phyloP scores from a whole-genome alignment of 2,797 vertebrate species.

The Dermochelys coriacea region DNA sequence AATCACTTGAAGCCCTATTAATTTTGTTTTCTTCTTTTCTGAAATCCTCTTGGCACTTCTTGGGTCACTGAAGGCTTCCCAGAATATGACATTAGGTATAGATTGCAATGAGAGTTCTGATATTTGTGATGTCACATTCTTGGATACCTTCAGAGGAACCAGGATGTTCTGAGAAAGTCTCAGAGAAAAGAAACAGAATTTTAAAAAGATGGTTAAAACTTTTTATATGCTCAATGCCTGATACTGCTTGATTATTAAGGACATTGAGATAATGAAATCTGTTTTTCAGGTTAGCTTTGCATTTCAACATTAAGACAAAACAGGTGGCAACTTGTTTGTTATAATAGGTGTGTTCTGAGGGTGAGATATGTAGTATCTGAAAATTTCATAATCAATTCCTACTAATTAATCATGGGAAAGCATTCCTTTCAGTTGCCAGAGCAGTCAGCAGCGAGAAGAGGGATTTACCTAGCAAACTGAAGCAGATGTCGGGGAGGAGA shows the following conservation, averaged over 20 bases:
- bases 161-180: neutral
- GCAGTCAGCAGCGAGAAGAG: neutral
- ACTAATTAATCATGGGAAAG: neutral
- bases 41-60: neutral
- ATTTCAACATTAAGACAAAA: neutral
- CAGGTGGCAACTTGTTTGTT: neutral
- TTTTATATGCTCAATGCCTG: neutral
- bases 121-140: neutral
- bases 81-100: neutral
- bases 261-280: neutral
- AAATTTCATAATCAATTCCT: neutral
- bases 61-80: neutral
- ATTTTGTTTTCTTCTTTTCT: neutral
- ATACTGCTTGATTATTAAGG: neutral
- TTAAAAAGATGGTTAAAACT: neutral
- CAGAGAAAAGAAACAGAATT: neutral
- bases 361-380: neutral
- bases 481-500: neutral
- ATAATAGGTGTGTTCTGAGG: neutral
- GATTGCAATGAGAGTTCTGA: too few relatives aligned
- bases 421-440: neutral
- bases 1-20: too few relatives aligned
- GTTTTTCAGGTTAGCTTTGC: neutral
- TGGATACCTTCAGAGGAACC: neutral
- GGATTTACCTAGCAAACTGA: neutral